Evolutionary conservation across 2,888 invertebrate genomes (phyloP).

Genomic region (Andricus quercusramuli): DNA sequence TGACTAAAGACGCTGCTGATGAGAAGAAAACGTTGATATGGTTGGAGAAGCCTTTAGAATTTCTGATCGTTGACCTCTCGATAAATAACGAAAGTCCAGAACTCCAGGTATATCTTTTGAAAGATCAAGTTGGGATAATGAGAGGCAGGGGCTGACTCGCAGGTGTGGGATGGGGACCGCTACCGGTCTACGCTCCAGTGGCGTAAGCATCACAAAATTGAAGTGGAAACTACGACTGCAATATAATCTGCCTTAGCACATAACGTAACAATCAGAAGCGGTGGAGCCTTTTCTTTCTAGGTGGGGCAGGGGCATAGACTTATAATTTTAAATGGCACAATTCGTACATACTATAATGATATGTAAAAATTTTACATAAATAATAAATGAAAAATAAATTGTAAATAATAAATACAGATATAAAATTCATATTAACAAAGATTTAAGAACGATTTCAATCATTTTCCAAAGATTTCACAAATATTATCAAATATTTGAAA

Average conservation of each 20-base stretch:
- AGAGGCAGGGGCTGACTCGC: constrained; percentile 75
- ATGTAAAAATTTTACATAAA: too few relatives aligned
- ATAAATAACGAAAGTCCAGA: constrained; percentile 76
- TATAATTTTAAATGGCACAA: too few relatives aligned
- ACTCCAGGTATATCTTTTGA: constrained; percentile 75
- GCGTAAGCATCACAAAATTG: constrained; percentile 68
- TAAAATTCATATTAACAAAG: too few relatives aligned
- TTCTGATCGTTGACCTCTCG: constrained; percentile 73
- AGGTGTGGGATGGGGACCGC: constrained; percentile 77
- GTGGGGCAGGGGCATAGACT: too few relatives aligned
- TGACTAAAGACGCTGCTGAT: constrained; percentile 20
- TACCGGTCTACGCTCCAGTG: constrained; percentile 77
- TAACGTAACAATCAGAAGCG: background rate
- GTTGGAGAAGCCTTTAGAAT: constrained; percentile 57
- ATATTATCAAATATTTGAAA: too few relatives aligned
- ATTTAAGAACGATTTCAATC: too few relatives aligned
- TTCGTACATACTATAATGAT: too few relatives aligned
- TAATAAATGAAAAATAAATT: too few relatives aligned
- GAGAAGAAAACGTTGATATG: constrained; percentile 37
- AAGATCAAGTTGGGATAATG: constrained; percentile 77
- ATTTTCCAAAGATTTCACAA: too few relatives aligned
- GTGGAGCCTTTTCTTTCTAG: too few relatives aligned
- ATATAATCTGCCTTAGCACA: background rate
- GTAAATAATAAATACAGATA: too few relatives aligned
- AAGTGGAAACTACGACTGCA: background rate